Evolutionary conservation across 2,797 vertebrate genomes (phyloP).

Genomic region (Micropoecilia bifurca): DNA sequence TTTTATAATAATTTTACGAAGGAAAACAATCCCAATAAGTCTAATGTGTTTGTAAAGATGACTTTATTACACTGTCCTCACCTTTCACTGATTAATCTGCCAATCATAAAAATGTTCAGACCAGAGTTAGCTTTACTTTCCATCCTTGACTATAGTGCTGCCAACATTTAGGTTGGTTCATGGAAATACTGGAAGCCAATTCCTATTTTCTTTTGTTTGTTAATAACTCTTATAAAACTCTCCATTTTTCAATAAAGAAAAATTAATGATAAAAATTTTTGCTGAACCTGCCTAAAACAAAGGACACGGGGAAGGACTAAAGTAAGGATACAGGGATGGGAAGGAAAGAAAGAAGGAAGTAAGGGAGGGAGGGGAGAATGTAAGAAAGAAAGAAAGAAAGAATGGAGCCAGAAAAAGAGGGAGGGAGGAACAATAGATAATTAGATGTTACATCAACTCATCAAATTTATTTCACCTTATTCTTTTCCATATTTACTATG

Average conservation of each 20-base stretch:
- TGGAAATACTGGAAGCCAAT: neutral
- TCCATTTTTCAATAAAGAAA: neutral
- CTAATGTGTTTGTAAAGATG: neutral
- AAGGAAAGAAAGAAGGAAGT: neutral
- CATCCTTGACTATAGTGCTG: neutral
- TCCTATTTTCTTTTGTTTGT: neutral
- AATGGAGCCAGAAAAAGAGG: neutral
- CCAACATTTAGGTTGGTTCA: neutral
- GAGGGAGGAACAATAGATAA: neutral
- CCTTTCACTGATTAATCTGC: neutral
- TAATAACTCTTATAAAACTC: neutral
- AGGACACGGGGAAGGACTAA: neutral
- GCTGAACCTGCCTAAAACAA: neutral
- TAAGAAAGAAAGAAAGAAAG: neutral
- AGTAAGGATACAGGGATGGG: neutral
- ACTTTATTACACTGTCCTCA: neutral
- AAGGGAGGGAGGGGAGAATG: neutral
- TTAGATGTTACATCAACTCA: neutral
- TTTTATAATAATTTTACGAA: neutral
- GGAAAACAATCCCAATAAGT: neutral
- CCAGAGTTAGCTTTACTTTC: neutral
- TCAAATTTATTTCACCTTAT: neutral
- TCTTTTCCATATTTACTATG: neutral
- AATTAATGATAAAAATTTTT: neutral
- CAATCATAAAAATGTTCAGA: neutral